phyloP scores from a whole-genome alignment of 2,797 vertebrate species.

The Sebastolobus alascanus region DNA sequence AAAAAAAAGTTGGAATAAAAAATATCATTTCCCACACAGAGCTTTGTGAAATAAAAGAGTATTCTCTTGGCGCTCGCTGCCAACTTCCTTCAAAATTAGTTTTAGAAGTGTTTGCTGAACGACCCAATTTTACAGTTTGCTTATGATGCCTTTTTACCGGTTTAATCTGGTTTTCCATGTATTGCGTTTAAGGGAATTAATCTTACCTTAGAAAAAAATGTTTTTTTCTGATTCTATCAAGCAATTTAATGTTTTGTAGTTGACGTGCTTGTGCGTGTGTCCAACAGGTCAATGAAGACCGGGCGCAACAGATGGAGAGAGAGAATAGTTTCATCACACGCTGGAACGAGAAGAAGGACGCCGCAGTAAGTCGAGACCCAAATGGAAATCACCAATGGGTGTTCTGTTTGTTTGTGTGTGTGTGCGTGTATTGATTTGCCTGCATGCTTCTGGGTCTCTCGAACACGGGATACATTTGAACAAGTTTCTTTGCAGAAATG shows the following conservation, averaged over 20 bases:
- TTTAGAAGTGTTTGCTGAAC: conserved; percentile 46
- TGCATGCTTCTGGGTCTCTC: conserved; percentile 45
- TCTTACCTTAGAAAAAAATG: neutral
- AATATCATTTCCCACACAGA: conserved; percentile 53
- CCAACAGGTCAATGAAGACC: conserved; percentile 93
- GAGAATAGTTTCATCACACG: conserved; percentile 96
- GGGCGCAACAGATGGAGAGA: conserved; percentile 96
- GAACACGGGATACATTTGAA: conserved; percentile 56
- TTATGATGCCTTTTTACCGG: neutral
- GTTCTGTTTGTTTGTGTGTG: conserved; percentile 16
- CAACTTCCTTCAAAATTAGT: conserved; percentile 55
- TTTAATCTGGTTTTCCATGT: conserved; percentile 6
- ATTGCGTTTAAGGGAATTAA: conserved; percentile 8
- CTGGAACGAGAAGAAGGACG: conserved; percentile 98
- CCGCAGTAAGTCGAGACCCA: conserved; percentile 87
- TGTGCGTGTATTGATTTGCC: conserved; percentile 52
- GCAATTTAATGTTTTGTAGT: neutral
- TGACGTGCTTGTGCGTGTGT: conserved; percentile 43
- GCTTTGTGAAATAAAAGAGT: conserved; percentile 59
- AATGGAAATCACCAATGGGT: conserved; percentile 58
- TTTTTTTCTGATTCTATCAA: conserved; percentile 21
- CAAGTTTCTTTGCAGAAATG: conserved; percentile 36
- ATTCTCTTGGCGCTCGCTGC: conserved; percentile 45
- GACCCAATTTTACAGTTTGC: conserved; percentile 39
- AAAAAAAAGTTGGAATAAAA: conserved; percentile 55